Evolutionary conservation across 1,140 invertebrate genomes (phyloP), one percentile per base, ranked within the genome.

Genomic region (Bombus difficillimus): DNA sequence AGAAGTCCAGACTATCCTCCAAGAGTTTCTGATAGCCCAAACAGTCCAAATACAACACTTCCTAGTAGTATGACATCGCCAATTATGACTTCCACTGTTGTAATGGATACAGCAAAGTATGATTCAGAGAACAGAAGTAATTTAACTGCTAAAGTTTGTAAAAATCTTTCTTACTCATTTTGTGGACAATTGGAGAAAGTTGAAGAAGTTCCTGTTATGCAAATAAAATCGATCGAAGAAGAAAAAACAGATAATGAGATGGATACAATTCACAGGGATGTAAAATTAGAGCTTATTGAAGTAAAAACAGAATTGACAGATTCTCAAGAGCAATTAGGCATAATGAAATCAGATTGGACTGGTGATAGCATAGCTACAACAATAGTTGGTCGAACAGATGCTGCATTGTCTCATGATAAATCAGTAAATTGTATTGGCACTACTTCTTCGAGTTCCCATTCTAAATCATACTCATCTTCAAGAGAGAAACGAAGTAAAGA

Each of bases 1-100:
- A 92, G 92, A 75, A 95, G 94, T 91, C 94, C 94, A 9, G 95
- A 95, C 75, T 95, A 94, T 88, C 94, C 93, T 32, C 92, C 94
- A 10, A 85, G 91, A 79, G 93, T 94, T 13, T 93, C 94, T 12
- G 86, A 81, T 28, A 91, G 90, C 43, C 92, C 90, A 12, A 90
- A 91, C 15, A 92, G 91, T 86, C 91, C 92, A 13, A 89, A 92
- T 32, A 90, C 89, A 41, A 91, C 89, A 10, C 90, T 93, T 69
- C 76, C 90, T 69, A 86, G 79, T 43, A 89, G 83, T n/a, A 92
- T 92, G 76, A 91, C 84, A 68, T 89, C 89, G 0, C 72, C 83
- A 13, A 87, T 87, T 64, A 86, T 79, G 28, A 92, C 88, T 75
- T 82, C 88, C 6, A 85, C 87, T 43, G 72, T 89, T 25, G 81